Evolutionary conservation across 2,113 vertebrate species (phyloP), one percentile per base, ranked within the genome.

Genomic region (Trematomus loennbergii): DNA sequence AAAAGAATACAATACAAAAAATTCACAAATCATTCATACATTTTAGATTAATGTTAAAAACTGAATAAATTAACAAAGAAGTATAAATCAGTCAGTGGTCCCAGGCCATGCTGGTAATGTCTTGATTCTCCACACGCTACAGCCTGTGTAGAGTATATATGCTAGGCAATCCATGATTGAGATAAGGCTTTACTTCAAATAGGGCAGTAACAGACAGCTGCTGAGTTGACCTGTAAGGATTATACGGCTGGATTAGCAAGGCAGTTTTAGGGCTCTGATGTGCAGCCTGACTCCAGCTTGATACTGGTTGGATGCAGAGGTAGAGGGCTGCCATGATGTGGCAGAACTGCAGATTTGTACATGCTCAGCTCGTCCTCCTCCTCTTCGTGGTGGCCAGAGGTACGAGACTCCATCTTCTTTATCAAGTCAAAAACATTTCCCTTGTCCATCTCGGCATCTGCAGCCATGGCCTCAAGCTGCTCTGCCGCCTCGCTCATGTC

Each of bases 401-500:
- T 91, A 73, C 91, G 93, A 66, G 94, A 87, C 89, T 96, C 95
- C 83, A 94, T 95, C 86, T 95, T 96, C 87, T 94, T 95, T 81
- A 97, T 96, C 62, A 97, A 94, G 83, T 96, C 95, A 12, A 93
- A 93, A 2, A 96, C 75, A 0, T 94, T 91, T 10, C 94, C 95
- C 62, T 95, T 89, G 78, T 89, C 90, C 81, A 82, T 17, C 66
- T 96, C 93, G 0, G 94, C 82, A 72, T 92, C 95, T 59, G 95
- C 93, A 57, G 96, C 86, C 87, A 96, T 89, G 54, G 72, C 95
- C 81, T 97, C 96, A 0, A 98, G 89, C 83, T 95, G 94, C 92
- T 97, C 97, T 0, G 97, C 97, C 1, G 94, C 96, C 89, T 98
- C 97, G 15, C 97, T 98, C 82, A 97, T 92, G 90, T 98, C 97